Base-by-base conservation (phyloP, 1,140 invertebrate genomes). In the Nasonia longicornis region DNA sequence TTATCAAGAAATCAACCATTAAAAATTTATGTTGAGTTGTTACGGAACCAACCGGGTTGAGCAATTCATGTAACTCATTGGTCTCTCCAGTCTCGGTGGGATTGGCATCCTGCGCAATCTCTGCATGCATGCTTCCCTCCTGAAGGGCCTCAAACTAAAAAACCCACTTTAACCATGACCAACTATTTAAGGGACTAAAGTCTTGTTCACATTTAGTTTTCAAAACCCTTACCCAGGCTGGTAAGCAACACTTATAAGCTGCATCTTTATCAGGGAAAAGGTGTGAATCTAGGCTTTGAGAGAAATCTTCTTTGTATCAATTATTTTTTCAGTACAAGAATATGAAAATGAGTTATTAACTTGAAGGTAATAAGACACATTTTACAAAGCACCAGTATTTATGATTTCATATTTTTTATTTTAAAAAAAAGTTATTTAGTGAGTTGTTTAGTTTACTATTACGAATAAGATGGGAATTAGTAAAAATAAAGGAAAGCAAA, bases 141-240 rank as follows among this genome's bases (percentile, higher is more conserved):
- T 89, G 88, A 85, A 90, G 87, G 83, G 86, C 89, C 75, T 91
- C 90, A 87, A 89, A 89, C 90, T 91, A 91, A 89, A 84, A 90
- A 90, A 86, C 89, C 88, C 87, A 87, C 86, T 87, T 79, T 16
- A 73, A 73, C 78, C 70, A 73, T 58, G 35, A 71, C 26, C 52
- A 58, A n/a, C 52, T 58, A 58, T 58, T 58, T 6, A n/a, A 58
- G 7, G 52, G 14, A 58, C 52, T n/a, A 58, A 58, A 4, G 20
- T 20, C 52, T 58, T 58, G 52, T 58, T 73, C 10, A 73, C 42
- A 73, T 42, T n/a, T 20, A 73, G 7, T 73, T 22, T 42, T n/a
- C 8, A n/a, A n/a, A 71, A 71, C 69, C 69, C 35, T 71, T 35
- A 58, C 20, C 52, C 52, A 58, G 52, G 52, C 52, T 4, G 52